Conservation (phyloP, 1,140 invertebrate genomes). For the Aricia agestis region DNA sequence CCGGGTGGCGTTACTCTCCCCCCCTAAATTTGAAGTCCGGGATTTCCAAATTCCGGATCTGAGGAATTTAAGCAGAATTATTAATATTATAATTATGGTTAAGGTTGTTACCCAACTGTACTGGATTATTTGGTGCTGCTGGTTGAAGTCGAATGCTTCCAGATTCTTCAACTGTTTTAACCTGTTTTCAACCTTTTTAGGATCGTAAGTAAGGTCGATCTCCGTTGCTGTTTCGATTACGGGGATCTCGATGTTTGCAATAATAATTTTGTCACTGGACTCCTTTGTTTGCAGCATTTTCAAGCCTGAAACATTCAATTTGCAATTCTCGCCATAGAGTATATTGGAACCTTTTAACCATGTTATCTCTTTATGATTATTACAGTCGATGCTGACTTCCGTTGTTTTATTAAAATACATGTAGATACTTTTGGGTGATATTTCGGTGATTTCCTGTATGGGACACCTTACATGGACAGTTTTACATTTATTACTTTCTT, state of each 20-base stretch:
- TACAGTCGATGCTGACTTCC: too few relatives aligned
- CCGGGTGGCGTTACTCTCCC: constrained; percentile 12
- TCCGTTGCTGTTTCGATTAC: constrained; percentile 6
- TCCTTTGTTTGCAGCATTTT: constrained; percentile 15
- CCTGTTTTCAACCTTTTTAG: constrained; percentile 15
- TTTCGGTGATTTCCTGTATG: constrained; percentile 20
- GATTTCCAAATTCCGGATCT: constrained; percentile 18
- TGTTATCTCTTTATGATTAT: not conserved
- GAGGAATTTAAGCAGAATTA: constrained; percentile 10
- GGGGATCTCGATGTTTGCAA: not conserved
- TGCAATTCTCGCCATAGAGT: constrained; percentile 18
- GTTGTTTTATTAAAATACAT: constrained; percentile 20
- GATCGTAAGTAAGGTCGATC: constrained; percentile 18
- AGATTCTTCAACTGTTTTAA: constrained; percentile 22
- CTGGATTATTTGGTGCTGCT: not conserved
- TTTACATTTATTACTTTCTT: constrained; percentile 24
- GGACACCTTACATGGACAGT: constrained; percentile 27
- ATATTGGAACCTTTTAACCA: constrained; percentile 18
- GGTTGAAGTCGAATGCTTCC: not conserved
- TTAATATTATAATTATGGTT: not conserved
- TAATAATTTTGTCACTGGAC: not conserved
- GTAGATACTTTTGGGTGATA: constrained; percentile 24
- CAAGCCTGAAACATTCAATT: constrained; percentile 15
- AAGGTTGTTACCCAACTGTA: not conserved
- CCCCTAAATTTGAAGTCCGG: constrained; percentile 23